Evolutionary conservation across 2,888 invertebrate genomes (phyloP), one percentile per base, ranked within the genome.

Genomic region (Panorpa germanica): DNA sequence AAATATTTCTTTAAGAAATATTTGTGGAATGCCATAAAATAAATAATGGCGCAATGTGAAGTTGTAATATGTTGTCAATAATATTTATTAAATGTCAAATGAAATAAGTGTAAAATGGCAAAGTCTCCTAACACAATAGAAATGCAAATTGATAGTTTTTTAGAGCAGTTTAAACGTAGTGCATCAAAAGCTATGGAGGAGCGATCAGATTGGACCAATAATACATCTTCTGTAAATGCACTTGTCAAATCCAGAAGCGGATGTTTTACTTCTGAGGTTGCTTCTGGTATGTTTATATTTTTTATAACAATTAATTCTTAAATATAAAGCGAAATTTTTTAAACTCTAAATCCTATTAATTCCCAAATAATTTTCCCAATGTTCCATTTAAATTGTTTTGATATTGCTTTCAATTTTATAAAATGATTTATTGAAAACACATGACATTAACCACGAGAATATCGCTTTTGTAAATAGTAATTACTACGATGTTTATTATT

Each of bases 71-170:
- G n/a, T n/a, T n/a, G n/a, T n/a, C n/a, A n/a, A n/a, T n/a, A n/a
- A n/a, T n/a, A n/a, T n/a, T n/a, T n/a, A n/a, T n/a, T n/a, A n/a
- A 11, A 35, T 48, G 52, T 33, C 56, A 56, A 58, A 57, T 58
- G 58, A 56, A 57, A 56, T 53, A 46, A 53, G 51, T 55, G 58
- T 57, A 57, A 56, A 48, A 69, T 69, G 67, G 66, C 66, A 41
- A 63, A 56, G 50, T 69, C 72, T 43, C 69, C 71, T 39, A 67
- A 69, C 40, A 76, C 68, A 42, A 71, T 77, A 52, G 78, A 80
- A 60, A 75, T 71, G 45, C 77, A 78, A 61, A 78, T 80, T 59
- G 80, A 80, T 65, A 74, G 71, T 59, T 78, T 80, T 59, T 57
- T 78, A 52, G 78, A 77, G 60, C 77, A 77, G 50, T 77, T 78